phyloP scores from a whole-genome alignment of 1,140 invertebrate genomes.

The Ceratina japonica region DNA sequence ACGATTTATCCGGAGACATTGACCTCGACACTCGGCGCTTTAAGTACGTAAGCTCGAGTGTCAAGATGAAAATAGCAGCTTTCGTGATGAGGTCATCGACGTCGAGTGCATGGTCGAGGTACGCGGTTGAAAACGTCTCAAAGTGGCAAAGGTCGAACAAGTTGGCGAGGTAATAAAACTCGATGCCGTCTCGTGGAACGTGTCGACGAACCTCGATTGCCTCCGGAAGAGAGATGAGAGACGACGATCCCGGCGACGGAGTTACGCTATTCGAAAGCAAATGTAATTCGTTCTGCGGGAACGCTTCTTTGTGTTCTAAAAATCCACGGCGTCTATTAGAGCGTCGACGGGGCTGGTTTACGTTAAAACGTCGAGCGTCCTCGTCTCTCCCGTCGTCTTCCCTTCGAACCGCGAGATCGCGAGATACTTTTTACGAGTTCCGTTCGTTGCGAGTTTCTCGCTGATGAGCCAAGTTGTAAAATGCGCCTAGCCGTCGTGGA shows the following conservation, averaged over 20 bases:
- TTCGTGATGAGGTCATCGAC: conserved; percentile 40
- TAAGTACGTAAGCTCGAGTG: conserved; percentile 17
- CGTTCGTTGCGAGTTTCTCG: background rate
- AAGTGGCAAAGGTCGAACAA: conserved; percentile 33
- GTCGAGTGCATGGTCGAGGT: conserved; percentile 11
- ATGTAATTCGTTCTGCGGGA: background rate
- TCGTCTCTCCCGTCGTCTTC: background rate
- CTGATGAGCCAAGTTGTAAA: conserved; percentile 19
- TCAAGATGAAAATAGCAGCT: conserved; percentile 43
- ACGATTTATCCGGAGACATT: conserved; percentile 24
- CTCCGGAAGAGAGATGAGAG: background rate
- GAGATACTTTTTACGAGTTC: conserved; percentile 25
- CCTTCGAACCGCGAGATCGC: conserved; percentile 16
- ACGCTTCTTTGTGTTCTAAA: background rate
- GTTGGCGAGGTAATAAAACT: conserved; percentile 35
- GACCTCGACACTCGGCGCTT: conserved; percentile 19
- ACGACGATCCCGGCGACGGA: background rate
- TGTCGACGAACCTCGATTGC: conserved; percentile 16
- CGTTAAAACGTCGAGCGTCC: background rate
- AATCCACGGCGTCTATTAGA: background rate
- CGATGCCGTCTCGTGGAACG: conserved; percentile 18
- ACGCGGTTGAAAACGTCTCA: conserved; percentile 15
- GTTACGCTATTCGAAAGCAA: background rate
- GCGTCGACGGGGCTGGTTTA: background rate
- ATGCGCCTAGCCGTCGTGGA: background rate